Evolutionary conservation across 2,888 invertebrate genomes (phyloP), one percentile per base, ranked within the genome.

Genomic region (Lasioglossum villosulum): DNA sequence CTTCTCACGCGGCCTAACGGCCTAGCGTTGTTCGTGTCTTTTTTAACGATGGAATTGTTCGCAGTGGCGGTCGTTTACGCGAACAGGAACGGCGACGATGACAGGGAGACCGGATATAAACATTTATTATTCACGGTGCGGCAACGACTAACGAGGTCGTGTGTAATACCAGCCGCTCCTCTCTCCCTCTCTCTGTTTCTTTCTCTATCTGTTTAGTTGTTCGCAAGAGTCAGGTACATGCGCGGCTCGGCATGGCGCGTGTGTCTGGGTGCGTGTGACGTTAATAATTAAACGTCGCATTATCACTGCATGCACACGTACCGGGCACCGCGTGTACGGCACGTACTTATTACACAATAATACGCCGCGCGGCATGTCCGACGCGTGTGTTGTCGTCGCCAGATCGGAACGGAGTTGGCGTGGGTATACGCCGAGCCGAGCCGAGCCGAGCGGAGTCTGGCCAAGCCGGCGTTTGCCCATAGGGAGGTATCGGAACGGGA

Each of bases 111-210:
- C 89, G 92, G 92, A 92, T 89, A 92, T 91, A 89, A 92, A 92
- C 92, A 92, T 93, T 93, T 93, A 93, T 93, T 93, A 93, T 93
- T 93, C 92, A 93, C 86, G 87, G 90, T 87, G 90, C 91, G 90
- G 85, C 91, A 82, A 78, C 90, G 84, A 85, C 89, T 93, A 93
- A 93, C 93, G 93, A 93, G 92, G 92, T 89, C 93, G 91, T 90
- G 91, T 84, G 87, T 89, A 91, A 88, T 91, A 87, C 82, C 84
- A 82, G 82, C 83, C 88, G 81, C 78, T 79, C 82, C 79, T 68
- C 75, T 68, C 68, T 37, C 10, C 45, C 39, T 72, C 45, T 34
- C 37, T 37, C 37, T 68, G 23, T 37, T 3, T 68, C 23, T 45
- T 27, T 68, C 63, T 66, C 27, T 81, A 30, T 75, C 63, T 45